Evolutionary conservation across 2,888 invertebrate species (phyloP), one percentile per base, ranked within the genome.

Genomic region (Epistrophe grossulariae): DNA sequence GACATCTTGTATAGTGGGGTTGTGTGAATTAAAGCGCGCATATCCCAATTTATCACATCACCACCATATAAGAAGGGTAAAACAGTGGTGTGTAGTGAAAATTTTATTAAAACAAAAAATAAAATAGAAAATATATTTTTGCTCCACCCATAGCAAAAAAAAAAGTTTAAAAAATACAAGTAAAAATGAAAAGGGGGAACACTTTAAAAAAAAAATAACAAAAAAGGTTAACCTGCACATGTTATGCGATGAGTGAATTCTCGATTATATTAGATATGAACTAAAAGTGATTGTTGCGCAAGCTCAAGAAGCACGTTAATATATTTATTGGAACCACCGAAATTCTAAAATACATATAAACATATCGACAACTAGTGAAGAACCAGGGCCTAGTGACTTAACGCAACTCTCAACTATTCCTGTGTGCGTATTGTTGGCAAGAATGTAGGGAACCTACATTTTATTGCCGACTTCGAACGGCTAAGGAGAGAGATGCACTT

Each of bases 1-100:
- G 24, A 62, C 62, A 62, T 62, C 1, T 62, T 24, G 13, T 62
- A 60, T 60, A 40, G 60, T 38, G 24, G 62, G 40, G 62, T 62
- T 35, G 62, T 40, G 40, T 43, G 17, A 66, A 28, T 48, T 48
- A 48, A 64, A 66, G 28, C 31, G 45, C 64, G 64, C 43, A 45
- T 45, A 31, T 66, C 13, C 45, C 43, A 66, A 48, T 60, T 60
- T 60, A 60, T 60, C 60, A 60, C 38, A 60, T 60, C 60, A 60
- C 19, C 60, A 60, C 19, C 60, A 60, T 60, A 38, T 60, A 38
- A 38, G 28, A 19, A 55, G 55, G 19, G 40, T 45, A 66, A 31
- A 17, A 48, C 55, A 31, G 55, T 55, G 28, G 28, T 31, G 55
- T 31, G 31, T 40, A 13, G 24, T 40, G 9, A 60, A 40, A 24